phyloP scores from a whole-genome alignment of 2,113 vertebrate species.

The Cyanoliseus patagonus region DNA sequence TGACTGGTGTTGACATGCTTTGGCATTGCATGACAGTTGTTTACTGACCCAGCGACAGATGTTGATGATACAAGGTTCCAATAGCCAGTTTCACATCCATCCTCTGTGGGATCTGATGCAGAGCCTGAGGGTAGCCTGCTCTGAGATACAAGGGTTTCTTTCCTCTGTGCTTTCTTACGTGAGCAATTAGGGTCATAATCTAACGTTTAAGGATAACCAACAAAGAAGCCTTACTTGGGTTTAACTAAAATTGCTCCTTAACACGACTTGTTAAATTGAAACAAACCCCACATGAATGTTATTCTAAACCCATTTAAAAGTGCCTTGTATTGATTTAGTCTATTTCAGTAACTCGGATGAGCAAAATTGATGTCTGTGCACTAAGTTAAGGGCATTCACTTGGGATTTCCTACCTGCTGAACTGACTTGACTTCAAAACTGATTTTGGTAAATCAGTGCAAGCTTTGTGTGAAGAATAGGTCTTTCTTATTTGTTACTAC shows the following conservation, averaged over 20 bases:
- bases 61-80: not conserved
- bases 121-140: not conserved
- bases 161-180: not conserved
- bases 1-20: not conserved
- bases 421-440: slow-evolving; percentile 18
- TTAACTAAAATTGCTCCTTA: slow-evolving; percentile 22
- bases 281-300: not conserved
- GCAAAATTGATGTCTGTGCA: slow-evolving; percentile 24
- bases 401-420: slow-evolving; percentile 1
- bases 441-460: not conserved
- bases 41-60: not conserved
- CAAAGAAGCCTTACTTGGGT: not conserved
- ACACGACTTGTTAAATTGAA: slow-evolving; percentile 4
- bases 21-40: fast-evolving
- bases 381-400: not conserved
- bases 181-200: not conserved
- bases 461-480: not conserved
- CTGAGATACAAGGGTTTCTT: not conserved
- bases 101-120: not conserved
- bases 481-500: not conserved
- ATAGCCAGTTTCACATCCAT: not conserved
- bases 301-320: slow-evolving; percentile 39
- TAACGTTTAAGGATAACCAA: not conserved
- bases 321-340: slow-evolving; percentile 49
- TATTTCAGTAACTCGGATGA: slow-evolving; percentile 32